These are phyloP conservation scores for zebrafish (Danio rerio) DNA, from an alignment of 2,113 vertebrate species.

Conservation along the genomic window GRCz12tu NC_133196.1:11123501-11124000, in stretches of 20 bases:
- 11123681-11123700: too few species aligned
- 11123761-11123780: neutral
- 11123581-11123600: too few species aligned
- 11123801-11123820: neutral
- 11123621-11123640: too few species aligned
- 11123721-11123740: constrained; percentile 9
- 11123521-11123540: too few species aligned
- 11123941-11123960: constrained; percentile 20
- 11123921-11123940: constrained; percentile 29
- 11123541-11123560: too few species aligned
- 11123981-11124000: constrained; percentile 25
- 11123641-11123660: too few species aligned
- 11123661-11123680: too few species aligned
- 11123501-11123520: too few species aligned
- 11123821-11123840: neutral
- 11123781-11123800: constrained; percentile 9
- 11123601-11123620: too few species aligned
- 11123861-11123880: constrained; percentile 20
- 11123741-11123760: neutral
- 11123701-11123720: too few species aligned
- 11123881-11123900: neutral
- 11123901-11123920: constrained; percentile 1
- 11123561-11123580: too few species aligned
- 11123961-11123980: constrained; percentile 25
- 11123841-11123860: neutral